phyloP scores from a whole-genome alignment of 92 coral and sea anemone genomes.

The Paragorgia papillata region DNA sequence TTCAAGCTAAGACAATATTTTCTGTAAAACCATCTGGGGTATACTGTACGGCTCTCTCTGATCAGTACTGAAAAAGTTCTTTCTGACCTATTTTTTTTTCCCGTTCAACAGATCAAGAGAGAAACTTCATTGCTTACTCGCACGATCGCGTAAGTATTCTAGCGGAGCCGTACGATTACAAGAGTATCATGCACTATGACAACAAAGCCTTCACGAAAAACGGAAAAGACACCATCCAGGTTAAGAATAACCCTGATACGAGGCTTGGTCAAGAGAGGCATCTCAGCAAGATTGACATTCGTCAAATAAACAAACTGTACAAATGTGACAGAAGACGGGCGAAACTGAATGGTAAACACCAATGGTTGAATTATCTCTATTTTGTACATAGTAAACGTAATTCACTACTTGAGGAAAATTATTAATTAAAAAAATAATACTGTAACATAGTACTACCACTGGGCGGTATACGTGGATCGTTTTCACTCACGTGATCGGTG shows the following conservation, averaged over 20 bases:
- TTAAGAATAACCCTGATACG: not conserved
- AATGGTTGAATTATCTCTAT: no score
- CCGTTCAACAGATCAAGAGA: not conserved
- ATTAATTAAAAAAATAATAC: no score
- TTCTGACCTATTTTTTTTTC: not conserved
- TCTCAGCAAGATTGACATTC: conserved; percentile 74
- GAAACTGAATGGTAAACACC: conserved; percentile 23
- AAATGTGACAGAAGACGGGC: conserved; percentile 63
- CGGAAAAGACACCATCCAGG: conserved; percentile 32
- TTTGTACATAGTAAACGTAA: no score
- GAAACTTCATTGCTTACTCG: conserved; percentile 10
- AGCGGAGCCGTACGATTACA: conserved; percentile 27
- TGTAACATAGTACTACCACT: not conserved
- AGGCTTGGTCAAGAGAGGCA: conserved; percentile 23
- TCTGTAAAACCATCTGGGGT: no score
- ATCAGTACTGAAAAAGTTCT: no score
- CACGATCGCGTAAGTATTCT: conserved; percentile 13
- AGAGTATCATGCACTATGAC: conserved; percentile 28
- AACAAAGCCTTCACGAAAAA: conserved; percentile 40
- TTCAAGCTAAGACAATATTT: no score
- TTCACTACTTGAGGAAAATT: no score
- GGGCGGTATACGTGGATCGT: no score
- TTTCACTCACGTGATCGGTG: no score
- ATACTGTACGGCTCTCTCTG: no score
- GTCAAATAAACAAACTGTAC: conserved; percentile 72